Conservation (phyloP, 1,140 invertebrate genomes). For the Saccostrea cuccullata region DNA sequence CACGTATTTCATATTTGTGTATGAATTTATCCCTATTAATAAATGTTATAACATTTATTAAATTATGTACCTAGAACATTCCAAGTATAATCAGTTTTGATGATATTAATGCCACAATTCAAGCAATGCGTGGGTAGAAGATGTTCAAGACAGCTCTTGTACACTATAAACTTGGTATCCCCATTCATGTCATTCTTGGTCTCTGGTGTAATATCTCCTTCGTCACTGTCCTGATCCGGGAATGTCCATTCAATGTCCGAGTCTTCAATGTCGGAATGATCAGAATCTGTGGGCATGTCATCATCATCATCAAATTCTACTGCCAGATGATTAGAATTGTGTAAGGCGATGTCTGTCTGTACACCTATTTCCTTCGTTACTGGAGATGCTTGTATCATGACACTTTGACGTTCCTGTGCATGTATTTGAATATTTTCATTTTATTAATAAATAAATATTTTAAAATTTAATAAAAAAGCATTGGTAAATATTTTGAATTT, state of each 20-base stretch:
- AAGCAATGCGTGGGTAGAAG: no score
- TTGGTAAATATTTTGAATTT: no score
- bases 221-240: no score
- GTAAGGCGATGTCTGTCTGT: not conserved
- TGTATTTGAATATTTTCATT: not conserved
- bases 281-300: not conserved
- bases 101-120: not conserved
- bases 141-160: no score
- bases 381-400: not conserved
- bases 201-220: no score
- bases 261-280: not conserved
- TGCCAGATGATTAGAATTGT: not conserved
- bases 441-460: no score
- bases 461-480: no score
- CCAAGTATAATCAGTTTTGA: not conserved
- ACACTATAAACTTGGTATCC: no score
- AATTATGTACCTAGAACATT: not conserved
- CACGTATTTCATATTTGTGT: not conserved
- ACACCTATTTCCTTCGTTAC: not conserved
- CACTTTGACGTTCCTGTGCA: slow-evolving; percentile 1
- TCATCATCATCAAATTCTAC: not conserved
- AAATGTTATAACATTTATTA: no score
- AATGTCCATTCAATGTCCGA: not conserved
- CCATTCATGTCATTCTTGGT: no score
- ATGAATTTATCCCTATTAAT: no score